These are phyloP conservation scores for Drosophila basisetae DNA, from an alignment of 2,888 invertebrate genomes.

Conservation along the genomic window DNA sequence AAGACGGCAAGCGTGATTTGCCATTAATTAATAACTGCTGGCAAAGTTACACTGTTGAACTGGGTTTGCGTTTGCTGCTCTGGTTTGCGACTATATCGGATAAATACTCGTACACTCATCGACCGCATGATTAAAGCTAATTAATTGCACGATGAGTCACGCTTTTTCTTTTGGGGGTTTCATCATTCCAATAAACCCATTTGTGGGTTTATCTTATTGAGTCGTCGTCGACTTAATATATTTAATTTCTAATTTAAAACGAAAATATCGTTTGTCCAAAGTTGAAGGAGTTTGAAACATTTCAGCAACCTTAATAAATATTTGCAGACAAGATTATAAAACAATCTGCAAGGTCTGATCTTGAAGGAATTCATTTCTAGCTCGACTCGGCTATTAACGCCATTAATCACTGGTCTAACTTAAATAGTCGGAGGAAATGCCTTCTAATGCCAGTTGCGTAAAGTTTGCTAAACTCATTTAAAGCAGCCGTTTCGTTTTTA, in stretches of 20 bases:
- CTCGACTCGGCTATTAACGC: neutral
- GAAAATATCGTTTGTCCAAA: neutral
- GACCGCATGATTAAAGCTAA: neutral
- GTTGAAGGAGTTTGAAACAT: neutral
- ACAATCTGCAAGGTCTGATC: neutral
- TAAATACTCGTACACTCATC: neutral
- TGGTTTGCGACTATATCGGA: neutral
- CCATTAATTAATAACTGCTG: constrained; percentile 57
- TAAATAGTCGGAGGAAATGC: neutral
- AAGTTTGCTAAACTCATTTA: constrained; percentile 52
- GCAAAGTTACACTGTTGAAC: constrained; percentile 7
- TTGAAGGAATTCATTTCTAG: neutral
- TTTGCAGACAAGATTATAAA: no score
- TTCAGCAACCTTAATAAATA: neutral
- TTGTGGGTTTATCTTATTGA: neutral
- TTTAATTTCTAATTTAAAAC: neutral
- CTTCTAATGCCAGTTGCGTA: constrained; percentile 1
- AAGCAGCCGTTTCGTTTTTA: constrained; percentile 42
- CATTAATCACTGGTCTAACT: neutral
- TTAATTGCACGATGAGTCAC: neutral
- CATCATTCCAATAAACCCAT: neutral
- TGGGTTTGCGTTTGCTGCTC: constrained; percentile 39
- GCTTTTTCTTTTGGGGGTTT: neutral
- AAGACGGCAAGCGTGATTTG: constrained; percentile 37
- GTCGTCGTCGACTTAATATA: neutral